Evolutionary conservation across 2,113 vertebrate genomes (phyloP), one percentile per base, ranked within the genome.

Genomic region (Cephalopterus ornatus): DNA sequence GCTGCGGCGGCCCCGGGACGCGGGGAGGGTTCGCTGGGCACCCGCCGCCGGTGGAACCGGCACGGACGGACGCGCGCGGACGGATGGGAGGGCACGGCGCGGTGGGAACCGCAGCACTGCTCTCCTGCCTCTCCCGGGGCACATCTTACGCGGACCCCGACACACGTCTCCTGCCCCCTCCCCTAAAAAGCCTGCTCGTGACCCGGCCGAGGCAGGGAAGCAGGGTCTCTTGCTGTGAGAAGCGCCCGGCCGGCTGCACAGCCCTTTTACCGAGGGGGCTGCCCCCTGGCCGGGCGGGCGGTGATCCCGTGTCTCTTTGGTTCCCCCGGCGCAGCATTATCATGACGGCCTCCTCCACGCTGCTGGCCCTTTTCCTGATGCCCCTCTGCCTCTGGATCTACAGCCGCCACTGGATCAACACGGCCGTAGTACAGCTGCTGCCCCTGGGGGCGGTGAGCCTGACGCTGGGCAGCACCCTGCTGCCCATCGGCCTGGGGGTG

Each of bases 321-420:
- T 82, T 83, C 46, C 30, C 73, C 49, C 63, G 56, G 39, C 37
- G 53, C 97, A 99, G 99, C 94, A 99, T 99, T 95, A 98, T 99
- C 97, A 99, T 99, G 99, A 99, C 99, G 75, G 98, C 99, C n/a
- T 99, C 99, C 4, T 99, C 99, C 95, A 99, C 99, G 0, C 93
- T 99, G 76, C 98, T 99, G 92, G 99, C 99, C 46, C 98, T 99
- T 30, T 97, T 99, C 71, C 95, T 99, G 93, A 99, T 99, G 99
- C 99, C 99, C 16, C 97, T 99, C 85, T 99, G 99, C 92, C 98
- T 99, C 92, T 99, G 99, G 99, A 77, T 99, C 96, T 99, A 99
- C 97, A 99, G 99, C 87, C 98, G 99, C 3, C 98, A 98, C 10
- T 99, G 99, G 99, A 99, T 99, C 97, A 98, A 99, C 97, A 99